Evolutionary conservation across 2,113 vertebrate genomes (phyloP), one percentile per base, ranked within the genome.

Genomic region (Spheniscus mendiculus): DNA sequence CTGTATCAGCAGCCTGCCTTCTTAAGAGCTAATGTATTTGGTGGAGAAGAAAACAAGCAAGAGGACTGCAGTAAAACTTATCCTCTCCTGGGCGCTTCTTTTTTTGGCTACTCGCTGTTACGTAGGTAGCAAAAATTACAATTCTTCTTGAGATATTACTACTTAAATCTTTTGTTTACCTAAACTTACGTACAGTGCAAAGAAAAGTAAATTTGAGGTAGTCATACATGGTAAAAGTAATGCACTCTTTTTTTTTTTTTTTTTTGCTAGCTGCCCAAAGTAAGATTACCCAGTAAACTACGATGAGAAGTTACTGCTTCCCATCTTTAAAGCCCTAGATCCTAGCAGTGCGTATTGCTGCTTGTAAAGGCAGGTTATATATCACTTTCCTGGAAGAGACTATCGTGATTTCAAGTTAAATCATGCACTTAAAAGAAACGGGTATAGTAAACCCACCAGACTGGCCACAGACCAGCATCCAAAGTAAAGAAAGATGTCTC

Each of bases 1-100:
- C 44, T 27, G 38, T 42, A 63, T 83, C 16, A 94, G 87, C 87
- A 88, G 90, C 70, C 73, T 74, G 1, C 72, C 49, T 71, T 82
- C 86, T 76, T 71, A 83, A 92, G 69, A 73, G 72, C 90, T 61
- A 63, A 36, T 59, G 25, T 82, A 92, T 84, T 95, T 94, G 83
- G 21, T 59, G 72, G 34, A 61, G 72, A 56, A 76, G 59, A 70
- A 88, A 92, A 70, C 49, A 88, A 89, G 47, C 30, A 32, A 49
- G 59, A 92, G 52, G n/a, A 44, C 80, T 95, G 63, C 49, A 91
- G 73, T 74, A 82, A 79, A 79, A 72, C 47, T 71, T 52, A 20
- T 0, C 2, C 32, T 89, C 10, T 58, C 34, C 40, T 55, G 67
- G 29, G 12, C 2, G 0, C 3, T 73, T 83, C 26, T 4, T 4